phyloP scores from a whole-genome alignment of 1,140 invertebrate species.

The Euglossa dilemma region DNA sequence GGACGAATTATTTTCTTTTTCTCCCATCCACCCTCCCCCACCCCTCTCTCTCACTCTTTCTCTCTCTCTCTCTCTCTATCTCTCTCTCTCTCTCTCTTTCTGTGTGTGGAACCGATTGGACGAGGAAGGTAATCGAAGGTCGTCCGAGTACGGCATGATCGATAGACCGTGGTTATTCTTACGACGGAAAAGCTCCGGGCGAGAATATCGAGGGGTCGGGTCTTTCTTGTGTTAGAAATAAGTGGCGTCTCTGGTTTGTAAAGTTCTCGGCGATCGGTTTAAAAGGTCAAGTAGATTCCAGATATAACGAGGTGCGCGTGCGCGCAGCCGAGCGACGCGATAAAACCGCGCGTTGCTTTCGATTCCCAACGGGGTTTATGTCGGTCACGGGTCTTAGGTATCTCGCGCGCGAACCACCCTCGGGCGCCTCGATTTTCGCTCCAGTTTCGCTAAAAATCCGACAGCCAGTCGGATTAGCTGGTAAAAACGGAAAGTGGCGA shows the following conservation, averaged over 20 bases:
- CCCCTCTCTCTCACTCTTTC: no score
- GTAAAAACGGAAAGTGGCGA: no score
- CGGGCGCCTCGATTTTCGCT: no score
- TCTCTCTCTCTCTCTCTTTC: no score
- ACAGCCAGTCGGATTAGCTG: constrained; percentile 9
- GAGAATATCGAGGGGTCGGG: neutral
- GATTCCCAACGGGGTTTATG: neutral
- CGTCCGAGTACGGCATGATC: neutral
- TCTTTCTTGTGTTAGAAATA: neutral
- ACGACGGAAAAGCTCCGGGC: neutral
- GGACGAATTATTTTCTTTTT: neutral
- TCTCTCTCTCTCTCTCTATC: no score
- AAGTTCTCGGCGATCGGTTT: constrained; percentile 17
- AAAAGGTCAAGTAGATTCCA: constrained; percentile 27
- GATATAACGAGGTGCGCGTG: constrained; percentile 11
- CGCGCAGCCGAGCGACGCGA: neutral
- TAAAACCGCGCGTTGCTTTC: constrained; percentile 15
- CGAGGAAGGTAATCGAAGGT: neutral
- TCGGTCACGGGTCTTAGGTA: neutral
- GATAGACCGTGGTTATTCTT: constrained; percentile 12
- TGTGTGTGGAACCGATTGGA: no score
- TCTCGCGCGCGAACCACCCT: neutral
- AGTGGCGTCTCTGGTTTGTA: neutral
- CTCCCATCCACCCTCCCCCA: no score
- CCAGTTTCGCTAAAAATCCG: neutral